These are phyloP conservation scores for Altica lythri DNA, from an alignment of 2,888 invertebrate genomes.

Conservation along the genomic window DNA sequence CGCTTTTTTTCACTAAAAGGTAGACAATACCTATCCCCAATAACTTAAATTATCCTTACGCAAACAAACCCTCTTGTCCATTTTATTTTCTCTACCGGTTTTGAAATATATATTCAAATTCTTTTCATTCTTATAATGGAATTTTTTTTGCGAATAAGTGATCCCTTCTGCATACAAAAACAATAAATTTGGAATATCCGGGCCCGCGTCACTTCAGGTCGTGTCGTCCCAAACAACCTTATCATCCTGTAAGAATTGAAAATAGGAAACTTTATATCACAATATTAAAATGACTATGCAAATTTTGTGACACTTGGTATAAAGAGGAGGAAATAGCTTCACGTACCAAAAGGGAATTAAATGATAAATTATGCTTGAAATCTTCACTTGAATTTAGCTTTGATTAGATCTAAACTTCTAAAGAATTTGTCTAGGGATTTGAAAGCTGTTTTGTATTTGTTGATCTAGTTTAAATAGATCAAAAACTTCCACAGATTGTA, in stretches of 20 bases:
- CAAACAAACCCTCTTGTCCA: constrained; percentile 11
- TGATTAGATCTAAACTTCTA: constrained; percentile 18
- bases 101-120: constrained; percentile 19
- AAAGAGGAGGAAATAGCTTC: constrained; percentile 33
- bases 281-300: constrained; percentile 37
- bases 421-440: constrained; percentile 3
- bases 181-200: constrained; percentile 27
- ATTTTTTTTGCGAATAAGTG: constrained; percentile 20
- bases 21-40: neutral
- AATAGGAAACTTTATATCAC: constrained; percentile 37
- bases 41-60: constrained; percentile 9
- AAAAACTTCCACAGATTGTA: too few species aligned
- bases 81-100: constrained; percentile 2
- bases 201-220: constrained; percentile 21
- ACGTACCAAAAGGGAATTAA: constrained; percentile 23
- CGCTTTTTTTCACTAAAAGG: too few species aligned
- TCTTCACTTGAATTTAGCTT: constrained; percentile 15
- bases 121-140: constrained; percentile 17
- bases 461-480: too few species aligned
- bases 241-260: constrained; percentile 31
- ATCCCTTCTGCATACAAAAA: constrained; percentile 22
- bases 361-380: constrained; percentile 23
- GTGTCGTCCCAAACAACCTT: constrained; percentile 19
- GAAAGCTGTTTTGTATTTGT: neutral
- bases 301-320: constrained; percentile 36